Percentiles rank a stretch among this genome's conserved stretches.
Evolutionary conservation across 2,113 vertebrate genomes (phyloP).

Genomic region (Nymphicus hollandicus): DNA sequence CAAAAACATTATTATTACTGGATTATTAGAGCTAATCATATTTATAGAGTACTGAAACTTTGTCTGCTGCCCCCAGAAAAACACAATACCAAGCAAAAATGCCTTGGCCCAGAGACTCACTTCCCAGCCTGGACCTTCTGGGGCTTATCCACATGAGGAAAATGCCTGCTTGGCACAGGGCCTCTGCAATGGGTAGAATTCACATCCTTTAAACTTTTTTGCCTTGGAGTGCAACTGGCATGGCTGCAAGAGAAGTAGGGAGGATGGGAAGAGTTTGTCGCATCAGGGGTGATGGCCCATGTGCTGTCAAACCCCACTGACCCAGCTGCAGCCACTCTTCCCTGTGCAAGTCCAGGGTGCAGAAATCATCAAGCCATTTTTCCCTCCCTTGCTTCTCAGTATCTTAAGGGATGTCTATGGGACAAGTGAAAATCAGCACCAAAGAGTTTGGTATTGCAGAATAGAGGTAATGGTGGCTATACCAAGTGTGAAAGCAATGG

Average conservation of each 20-base stretch:
- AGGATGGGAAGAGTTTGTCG: not conserved
- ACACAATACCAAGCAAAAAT: not conserved
- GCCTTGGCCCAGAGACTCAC: not conserved
- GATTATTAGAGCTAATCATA: not conserved
- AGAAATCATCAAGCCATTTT: not conserved
- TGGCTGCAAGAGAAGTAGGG: not conserved
- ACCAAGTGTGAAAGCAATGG: not conserved
- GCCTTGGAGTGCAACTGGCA: not conserved
- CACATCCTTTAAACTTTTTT: not conserved
- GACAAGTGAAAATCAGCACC: not conserved
- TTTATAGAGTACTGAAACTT: not conserved
- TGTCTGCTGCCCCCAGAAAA: not conserved
- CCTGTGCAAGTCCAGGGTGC: not conserved
- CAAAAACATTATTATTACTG: not conserved
- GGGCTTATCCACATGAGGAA: not conserved
- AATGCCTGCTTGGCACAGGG: not conserved
- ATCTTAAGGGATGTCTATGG: accelerated
- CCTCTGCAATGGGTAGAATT: not conserved
- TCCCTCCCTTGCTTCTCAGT: not conserved
- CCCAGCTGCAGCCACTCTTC: not conserved
- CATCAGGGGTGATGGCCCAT: not conserved
- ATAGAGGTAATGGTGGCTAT: not conserved
- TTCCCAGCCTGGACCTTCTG: not conserved
- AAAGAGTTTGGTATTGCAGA: not conserved
- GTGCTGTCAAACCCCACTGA: not conserved